phyloP scores from a whole-genome alignment of 2,113 vertebrate species.

The Ursus arctos region DNA sequence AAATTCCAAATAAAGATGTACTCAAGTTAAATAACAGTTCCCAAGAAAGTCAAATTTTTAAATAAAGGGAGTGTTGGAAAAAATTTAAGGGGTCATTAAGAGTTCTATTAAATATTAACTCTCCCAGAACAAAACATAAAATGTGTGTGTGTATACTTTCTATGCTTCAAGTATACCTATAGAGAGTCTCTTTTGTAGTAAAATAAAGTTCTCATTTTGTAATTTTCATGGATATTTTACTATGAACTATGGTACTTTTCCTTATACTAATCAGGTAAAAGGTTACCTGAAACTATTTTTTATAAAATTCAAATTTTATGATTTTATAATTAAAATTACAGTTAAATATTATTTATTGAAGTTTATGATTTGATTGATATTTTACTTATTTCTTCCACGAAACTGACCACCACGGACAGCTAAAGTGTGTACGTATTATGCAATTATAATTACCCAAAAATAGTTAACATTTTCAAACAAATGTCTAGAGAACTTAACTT shows the following conservation, averaged over 20 bases:
- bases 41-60: constrained; percentile 27
- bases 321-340: constrained; percentile 3
- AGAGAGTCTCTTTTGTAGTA: neutral
- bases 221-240: constrained; percentile 24
- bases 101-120: constrained; percentile 19
- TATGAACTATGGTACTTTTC: neutral
- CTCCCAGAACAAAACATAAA: constrained; percentile 28
- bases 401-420: neutral
- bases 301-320: constrained; percentile 52
- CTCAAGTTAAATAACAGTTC: constrained; percentile 38
- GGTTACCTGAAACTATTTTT: neutral
- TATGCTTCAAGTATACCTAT: neutral
- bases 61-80: constrained; percentile 22
- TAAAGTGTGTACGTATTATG: constrained; percentile 15
- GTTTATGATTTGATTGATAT: neutral
- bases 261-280: constrained; percentile 5
- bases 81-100: neutral
- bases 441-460: neutral
- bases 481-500: constrained; percentile 41
- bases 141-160: neutral
- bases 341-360: neutral
- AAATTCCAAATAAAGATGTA: constrained; percentile 54
- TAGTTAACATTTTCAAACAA: constrained; percentile 52
- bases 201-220: constrained; percentile 31
- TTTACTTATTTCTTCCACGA: constrained; percentile 24